These are phyloP conservation scores for Mastomys natalensis DNA, from an alignment of 2,113 vertebrate genomes.

Conservation along the genomic window DNA sequence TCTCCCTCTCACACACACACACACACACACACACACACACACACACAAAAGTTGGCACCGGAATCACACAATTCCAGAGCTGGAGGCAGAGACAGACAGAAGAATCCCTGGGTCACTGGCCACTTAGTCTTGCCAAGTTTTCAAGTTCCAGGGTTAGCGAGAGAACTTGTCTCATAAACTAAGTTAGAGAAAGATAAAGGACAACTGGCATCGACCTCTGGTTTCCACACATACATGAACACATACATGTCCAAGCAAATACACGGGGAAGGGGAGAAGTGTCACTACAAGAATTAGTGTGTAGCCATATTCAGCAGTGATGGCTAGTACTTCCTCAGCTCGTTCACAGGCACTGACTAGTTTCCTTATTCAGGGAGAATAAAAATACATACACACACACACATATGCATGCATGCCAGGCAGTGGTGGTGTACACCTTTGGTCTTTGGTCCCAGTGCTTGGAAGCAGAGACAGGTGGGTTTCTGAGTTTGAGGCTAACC, in stretches of 20 bases:
- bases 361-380: not conserved
- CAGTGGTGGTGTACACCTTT: too few species aligned
- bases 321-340: not conserved
- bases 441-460: too few species aligned
- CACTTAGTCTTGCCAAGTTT: not conserved
- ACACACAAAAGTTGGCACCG: not conserved
- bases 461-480: too few species aligned
- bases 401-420: too few species aligned
- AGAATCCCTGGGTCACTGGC: not conserved
- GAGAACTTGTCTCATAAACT: not conserved
- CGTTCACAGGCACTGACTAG: not conserved
- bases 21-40: not conserved
- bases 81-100: not conserved
- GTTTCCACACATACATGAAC: not conserved
- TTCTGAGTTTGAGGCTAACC: too few species aligned
- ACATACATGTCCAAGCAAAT: not conserved
- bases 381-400: too few species aligned
- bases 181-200: not conserved
- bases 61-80: not conserved
- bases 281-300: not conserved
- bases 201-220: too few species aligned
- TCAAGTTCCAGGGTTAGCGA: not conserved
- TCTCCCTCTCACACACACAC: not conserved
- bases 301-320: not conserved
- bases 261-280: not conserved